phyloP scores from a whole-genome alignment of 2,888 invertebrate species.

The Allophyes oxyacanthae region DNA sequence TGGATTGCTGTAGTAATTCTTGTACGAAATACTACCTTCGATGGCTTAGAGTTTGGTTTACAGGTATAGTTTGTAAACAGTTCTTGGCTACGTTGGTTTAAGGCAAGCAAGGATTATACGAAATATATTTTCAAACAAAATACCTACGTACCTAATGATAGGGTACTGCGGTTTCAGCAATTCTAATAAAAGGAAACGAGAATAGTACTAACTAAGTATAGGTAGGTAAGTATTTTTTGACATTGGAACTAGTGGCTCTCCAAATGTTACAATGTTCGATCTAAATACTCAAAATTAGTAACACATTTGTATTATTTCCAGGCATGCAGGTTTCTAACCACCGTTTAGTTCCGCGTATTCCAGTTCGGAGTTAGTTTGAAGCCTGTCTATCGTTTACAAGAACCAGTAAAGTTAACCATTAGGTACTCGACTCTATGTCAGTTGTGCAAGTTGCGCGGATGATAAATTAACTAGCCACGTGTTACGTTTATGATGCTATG shows the following conservation, averaged over 20 bases:
- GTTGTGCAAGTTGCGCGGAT: slow-evolving; percentile 29
- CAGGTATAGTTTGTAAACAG: slow-evolving; percentile 46
- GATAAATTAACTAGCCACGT: slow-evolving; percentile 32
- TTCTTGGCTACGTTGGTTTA: slow-evolving; percentile 38
- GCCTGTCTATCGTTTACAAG: slow-evolving; percentile 36
- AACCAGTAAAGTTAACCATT: slow-evolving; percentile 45
- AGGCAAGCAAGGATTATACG: slow-evolving; percentile 32
- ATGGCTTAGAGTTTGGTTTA: slow-evolving; percentile 50
- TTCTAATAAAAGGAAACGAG: too few relatives aligned
- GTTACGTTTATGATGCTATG: slow-evolving; percentile 27
- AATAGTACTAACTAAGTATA: too few relatives aligned
- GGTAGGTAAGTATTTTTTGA: too few relatives aligned
- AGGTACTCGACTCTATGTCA: slow-evolving; percentile 24
- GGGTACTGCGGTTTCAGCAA: too few relatives aligned
- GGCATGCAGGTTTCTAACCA: slow-evolving; percentile 2
- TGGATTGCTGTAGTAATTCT: slow-evolving; percentile 55
- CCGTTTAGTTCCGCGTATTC: slow-evolving; percentile 19
- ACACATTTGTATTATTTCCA: too few relatives aligned
- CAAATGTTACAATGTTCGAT: too few relatives aligned
- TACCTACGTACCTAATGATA: slow-evolving; percentile 7
- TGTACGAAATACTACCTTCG: slow-evolving; percentile 49
- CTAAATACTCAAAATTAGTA: too few relatives aligned
- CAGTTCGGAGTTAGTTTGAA: slow-evolving; percentile 42
- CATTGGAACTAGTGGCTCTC: too few relatives aligned
- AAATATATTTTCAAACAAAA: slow-evolving; percentile 20